Conservation (phyloP, 2,888 invertebrate species). For the Adelognathus sp. region DNA sequence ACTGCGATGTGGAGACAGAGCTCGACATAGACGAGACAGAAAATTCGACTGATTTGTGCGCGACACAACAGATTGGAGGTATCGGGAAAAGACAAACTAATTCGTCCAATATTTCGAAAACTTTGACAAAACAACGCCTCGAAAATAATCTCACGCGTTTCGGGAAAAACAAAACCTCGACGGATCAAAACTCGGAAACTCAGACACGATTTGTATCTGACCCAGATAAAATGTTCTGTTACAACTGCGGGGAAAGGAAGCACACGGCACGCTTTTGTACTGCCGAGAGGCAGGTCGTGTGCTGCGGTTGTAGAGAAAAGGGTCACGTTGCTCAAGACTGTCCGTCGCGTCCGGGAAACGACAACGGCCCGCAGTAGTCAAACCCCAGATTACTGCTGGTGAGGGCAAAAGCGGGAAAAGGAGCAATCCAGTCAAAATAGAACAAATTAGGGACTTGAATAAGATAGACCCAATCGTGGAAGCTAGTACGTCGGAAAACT, state of each 20-base stretch:
- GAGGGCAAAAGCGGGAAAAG: slow-evolving; percentile 46
- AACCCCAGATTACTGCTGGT: slow-evolving; percentile 35
- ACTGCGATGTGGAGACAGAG: not conserved
- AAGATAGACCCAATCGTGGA: not conserved
- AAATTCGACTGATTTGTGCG: slow-evolving; percentile 10
- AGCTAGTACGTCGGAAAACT: not conserved
- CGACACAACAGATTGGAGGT: not conserved
- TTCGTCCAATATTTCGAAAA: too few relatives aligned
- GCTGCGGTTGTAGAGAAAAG: slow-evolving; percentile 3
- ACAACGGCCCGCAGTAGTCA: slow-evolving; percentile 30
- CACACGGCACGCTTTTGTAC: slow-evolving; percentile 37
- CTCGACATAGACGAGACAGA: not conserved
- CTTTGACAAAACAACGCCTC: slow-evolving; percentile 35
- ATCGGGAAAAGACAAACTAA: not conserved
- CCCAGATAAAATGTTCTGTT: slow-evolving; percentile 37
- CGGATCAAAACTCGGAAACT: not conserved
- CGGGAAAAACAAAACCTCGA: slow-evolving; percentile 3
- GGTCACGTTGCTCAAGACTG: slow-evolving; percentile 40
- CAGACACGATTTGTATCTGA: not conserved
- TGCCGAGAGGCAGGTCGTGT: slow-evolving; percentile 14
- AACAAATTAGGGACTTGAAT: slow-evolving; percentile 1
- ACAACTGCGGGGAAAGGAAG: slow-evolving; percentile 40
- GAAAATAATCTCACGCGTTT: slow-evolving; percentile 42
- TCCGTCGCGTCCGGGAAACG: slow-evolving; percentile 48
- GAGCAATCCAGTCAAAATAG: too few relatives aligned